Percentiles rank a stretch among this genome's conserved stretches.
phyloP scores from a whole-genome alignment of 2,888 invertebrate genomes.

The Agonopterix arenella region DNA sequence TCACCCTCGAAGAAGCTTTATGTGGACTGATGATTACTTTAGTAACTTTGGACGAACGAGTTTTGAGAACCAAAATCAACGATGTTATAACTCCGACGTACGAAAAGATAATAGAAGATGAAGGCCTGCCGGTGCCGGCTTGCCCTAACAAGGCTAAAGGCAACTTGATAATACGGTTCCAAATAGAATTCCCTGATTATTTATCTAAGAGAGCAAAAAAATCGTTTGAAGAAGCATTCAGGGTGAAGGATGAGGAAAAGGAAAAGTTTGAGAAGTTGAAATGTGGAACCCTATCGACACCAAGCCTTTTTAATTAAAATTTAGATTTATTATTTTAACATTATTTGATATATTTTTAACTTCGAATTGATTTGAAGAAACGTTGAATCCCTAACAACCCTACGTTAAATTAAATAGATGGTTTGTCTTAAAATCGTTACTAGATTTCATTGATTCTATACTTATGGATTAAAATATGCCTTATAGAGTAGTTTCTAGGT shows the following conservation, averaged over 20 bases:
- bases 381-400: no score
- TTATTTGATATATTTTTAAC: neutral
- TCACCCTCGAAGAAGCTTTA: constrained; percentile 83
- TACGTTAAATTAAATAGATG: no score
- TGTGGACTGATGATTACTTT: constrained; percentile 82
- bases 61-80: constrained; percentile 81
- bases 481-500: no score
- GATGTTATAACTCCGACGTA: constrained; percentile 84
- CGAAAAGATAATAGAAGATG: constrained; percentile 81
- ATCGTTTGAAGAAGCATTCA: constrained; percentile 59
- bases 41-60: constrained; percentile 82
- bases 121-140: constrained; percentile 84
- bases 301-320: constrained; percentile 22
- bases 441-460: no score
- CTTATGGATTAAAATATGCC: no score
- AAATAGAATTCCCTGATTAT: constrained; percentile 57
- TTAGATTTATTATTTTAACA: neutral
- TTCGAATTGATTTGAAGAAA: no score
- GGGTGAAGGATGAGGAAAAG: constrained; percentile 46
- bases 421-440: no score
- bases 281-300: constrained; percentile 48
- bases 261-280: constrained; percentile 46
- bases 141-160: constrained; percentile 79
- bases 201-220: constrained; percentile 61
- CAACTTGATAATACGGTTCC: constrained; percentile 82